Percentiles rank a stretch among this genome's conserved stretches.
Evolutionary conservation across 2,113 vertebrate species (phyloP).

Genomic region (Albula goreensis): DNA sequence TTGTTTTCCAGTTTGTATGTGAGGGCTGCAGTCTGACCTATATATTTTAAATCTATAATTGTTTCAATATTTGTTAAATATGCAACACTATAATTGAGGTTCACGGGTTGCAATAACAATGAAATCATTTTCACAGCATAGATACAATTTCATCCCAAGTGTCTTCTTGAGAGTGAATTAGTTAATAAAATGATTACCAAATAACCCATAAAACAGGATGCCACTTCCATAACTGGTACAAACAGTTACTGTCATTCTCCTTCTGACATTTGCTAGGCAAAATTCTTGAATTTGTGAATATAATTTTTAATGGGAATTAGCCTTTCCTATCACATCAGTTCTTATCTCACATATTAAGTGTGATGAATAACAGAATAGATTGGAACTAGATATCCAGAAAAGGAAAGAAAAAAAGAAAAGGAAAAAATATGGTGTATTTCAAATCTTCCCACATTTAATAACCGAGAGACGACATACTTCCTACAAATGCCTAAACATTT

Average conservation of each 20-base stretch:
- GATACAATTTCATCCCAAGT: neutral
- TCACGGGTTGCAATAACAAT: neutral
- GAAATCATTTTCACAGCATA: neutral
- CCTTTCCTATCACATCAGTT: neutral
- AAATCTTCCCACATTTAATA: neutral
- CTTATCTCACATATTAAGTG: neutral
- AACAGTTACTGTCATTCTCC: neutral
- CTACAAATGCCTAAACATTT: neutral
- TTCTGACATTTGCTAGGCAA: conserved; percentile 5
- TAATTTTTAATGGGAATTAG: neutral
- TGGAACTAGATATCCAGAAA: neutral
- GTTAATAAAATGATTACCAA: conserved; percentile 6
- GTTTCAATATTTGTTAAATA: conserved; percentile 16
- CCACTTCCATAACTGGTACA: neutral
- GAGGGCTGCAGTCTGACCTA: conserved; percentile 19
- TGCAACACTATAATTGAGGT: neutral
- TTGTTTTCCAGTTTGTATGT: conserved; percentile 15
- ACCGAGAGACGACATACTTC: neutral
- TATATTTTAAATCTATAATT: conserved; percentile 3
- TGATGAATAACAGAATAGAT: conserved; percentile 7
- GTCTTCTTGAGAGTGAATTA: neutral
- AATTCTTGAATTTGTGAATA: conserved; percentile 5
- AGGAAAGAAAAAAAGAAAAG: neutral
- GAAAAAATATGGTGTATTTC: no score
- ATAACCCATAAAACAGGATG: neutral